Base-by-base conservation (phyloP, 2,888 invertebrate species). In the Sesia bembeciformis region DNA sequence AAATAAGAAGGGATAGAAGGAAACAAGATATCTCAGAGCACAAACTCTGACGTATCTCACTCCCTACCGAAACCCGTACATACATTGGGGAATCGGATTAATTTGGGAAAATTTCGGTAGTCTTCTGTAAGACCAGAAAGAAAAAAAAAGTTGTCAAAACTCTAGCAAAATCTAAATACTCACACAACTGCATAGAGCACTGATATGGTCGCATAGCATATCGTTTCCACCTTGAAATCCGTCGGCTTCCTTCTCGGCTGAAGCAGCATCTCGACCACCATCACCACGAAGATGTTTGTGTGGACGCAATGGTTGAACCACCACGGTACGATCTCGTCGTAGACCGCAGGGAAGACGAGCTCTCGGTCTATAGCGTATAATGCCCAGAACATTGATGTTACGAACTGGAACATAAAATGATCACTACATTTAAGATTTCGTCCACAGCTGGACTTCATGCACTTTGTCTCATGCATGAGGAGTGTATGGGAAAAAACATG, bases 241-340 rank as follows among this genome's bases (percentile, higher is more conserved):
- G 72, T 66, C 0, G 88, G 82, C 0, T 74, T 54, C 51, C 84
- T 66, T 42, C 86, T 66, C 0, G 81, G 62, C 50, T 78, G 79
- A n/a, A 89, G 76, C 0, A 87, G 39, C 0, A 90, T 80, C 60
- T 92, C 92, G 3, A 90, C 59, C 3, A 86, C 57, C 3, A 91
- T 63, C 8, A 91, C 80, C 0, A 90, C 66, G 0, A 85, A 60
- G 52, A 91, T 91, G 64, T 88, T 85, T 0, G 91, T 90, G 70
- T 92, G 92, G 40, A 92, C 83, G 57, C 90, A 88, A 60, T 92
- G 92, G 76, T 92, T 92, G 67, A 92, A 81, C 90, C 91, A 91
- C 74, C 82, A 79, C 0, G 92, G 91, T 0, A 92, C 81, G 7
- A 91, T 76, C 53, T 72, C 66, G 62, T 92, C 91, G 65, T 90